Base-by-base conservation (phyloP, 2,797 vertebrate genomes). In the Eutrigla gurnardus region DNA sequence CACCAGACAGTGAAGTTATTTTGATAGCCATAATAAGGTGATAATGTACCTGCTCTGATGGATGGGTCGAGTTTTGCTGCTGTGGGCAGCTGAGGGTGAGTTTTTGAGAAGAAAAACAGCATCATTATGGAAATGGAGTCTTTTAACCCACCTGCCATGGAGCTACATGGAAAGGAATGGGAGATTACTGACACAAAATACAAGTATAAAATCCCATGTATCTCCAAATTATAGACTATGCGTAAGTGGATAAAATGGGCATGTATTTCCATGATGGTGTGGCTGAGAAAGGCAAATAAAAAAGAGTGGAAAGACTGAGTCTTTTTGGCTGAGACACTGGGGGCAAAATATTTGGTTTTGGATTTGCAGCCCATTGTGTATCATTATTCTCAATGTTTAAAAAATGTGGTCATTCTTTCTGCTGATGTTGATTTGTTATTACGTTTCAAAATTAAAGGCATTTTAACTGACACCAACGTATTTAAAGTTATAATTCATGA, bases 111-210 rank as follows among this genome's bases (percentile, higher is more conserved):
- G 32, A 33, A 43, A 60, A 14, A 52, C 0, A 49, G 18, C 0
- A 2, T 69, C 59, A 71, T 32, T 39, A 70, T 84, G 84, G 69
- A 72, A 74, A 86, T 83, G 18, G 58, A 62, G 61, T 58, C 33
- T 73, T 43, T 73, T 69, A 66, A 68, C 77, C 46, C 37, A 43
- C 65, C 83, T 53, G 62, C n/a, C n/a, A n/a, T n/a, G n/a, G n/a
- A n/a, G 68, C 73, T 82, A 75, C 71, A 78, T 76, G 18, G 76
- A 68, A 57, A 25, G 25, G 25, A 25, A 25, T 1, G 25, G 25
- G 25, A 25, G 25, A 25, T 25, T 3, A 15, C 33, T 46, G 15
- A 35, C 18, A 47, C 11, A 13, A 36, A 18, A 33, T 37, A 14
- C n/a, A 65, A 52, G 18, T 15, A 64, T 3, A 35, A 57, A 6